Percentiles rank a stretch among this genome's conserved stretches.
Evolutionary conservation across 2,888 invertebrate genomes (phyloP).

Genomic region (Criorhina ranunculi): DNA sequence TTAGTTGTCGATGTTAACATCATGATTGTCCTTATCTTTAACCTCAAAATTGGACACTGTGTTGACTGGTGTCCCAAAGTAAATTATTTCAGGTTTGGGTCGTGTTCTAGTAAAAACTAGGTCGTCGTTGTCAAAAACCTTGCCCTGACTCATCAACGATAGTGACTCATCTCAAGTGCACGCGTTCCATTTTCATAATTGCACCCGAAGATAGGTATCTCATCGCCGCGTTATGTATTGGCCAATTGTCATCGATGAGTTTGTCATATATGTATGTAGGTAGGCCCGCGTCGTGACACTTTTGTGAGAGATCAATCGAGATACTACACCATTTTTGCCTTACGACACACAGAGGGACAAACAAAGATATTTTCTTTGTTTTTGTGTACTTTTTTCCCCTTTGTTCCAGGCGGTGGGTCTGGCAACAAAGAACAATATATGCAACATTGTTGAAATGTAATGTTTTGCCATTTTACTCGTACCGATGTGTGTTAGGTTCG

Average conservation of each 20-base stretch:
- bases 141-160: not conserved
- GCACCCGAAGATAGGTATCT: not conserved
- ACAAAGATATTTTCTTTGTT: constrained; percentile 19
- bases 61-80: not conserved
- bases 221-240: no score
- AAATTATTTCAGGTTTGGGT: not conserved
- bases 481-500: not conserved
- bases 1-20: not conserved
- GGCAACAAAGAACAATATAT: constrained; percentile 8
- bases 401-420: not conserved
- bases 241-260: not conserved
- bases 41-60: not conserved
- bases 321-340: constrained; percentile 22
- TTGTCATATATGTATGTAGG: not conserved
- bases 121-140: not conserved
- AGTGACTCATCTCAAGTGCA: not conserved
- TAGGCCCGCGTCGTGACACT: constrained; percentile 26
- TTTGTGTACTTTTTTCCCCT: constrained; percentile 6
- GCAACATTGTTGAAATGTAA: constrained; percentile 4
- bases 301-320: constrained; percentile 34
- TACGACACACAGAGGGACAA: not conserved
- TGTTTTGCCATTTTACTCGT: no score
- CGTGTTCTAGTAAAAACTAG: not conserved
- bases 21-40: not conserved
- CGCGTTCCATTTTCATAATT: not conserved